Base-by-base conservation (phyloP, 2,113 vertebrate species). In the Opisthocomus hoazin region DNA sequence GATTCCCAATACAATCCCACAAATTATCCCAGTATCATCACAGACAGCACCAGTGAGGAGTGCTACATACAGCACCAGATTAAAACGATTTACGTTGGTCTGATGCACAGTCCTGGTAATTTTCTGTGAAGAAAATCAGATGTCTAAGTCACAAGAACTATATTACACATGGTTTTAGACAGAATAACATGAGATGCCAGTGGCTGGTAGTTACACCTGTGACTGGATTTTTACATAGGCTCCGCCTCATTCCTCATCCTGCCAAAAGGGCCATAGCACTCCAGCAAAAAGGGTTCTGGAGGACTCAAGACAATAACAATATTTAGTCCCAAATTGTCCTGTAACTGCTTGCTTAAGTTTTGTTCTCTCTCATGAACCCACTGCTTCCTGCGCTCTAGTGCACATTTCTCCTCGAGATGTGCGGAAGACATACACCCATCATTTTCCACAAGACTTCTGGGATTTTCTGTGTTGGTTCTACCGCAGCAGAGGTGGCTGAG, bases 201-300 rank as follows among this genome's bases (percentile, higher is more conserved):
- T 3, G 9, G 30, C 1, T 51, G 34, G 69, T 48, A 60, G 20
- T 26, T 81, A 34, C 21, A 60, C 11, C 0, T 0, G 12, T 78
- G 26, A 22, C 46, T 70, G 21, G 22, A 43, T 53, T 82, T 75
- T 84, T 79, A 30, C 22, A 9, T 41, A 39, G 60, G 11, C 23
- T 73, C 57, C 15, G 0, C 70, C 32, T 91, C 10, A 41, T 50
- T 87, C 70, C 36, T 82, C 60, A 75, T 64, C 56, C 45, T 87
- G 16, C 15, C 5, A 4, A 58, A 63, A 60, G 16, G 26, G 43
- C 37, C 56, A 70, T 30, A 60, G 27, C 27, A 17, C 34, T 64
- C 21, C 57, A 39, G 11, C 27, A 92, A 64, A 89, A 84, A 51
- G 12, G 3, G 3, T 64, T 53, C 56, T 53, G 43, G 23, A 71